Percentiles rank a stretch among this genome's conserved stretches.
Conservation (phyloP, 2,888 invertebrate species). For the Phyllotreta cruciferae region DNA sequence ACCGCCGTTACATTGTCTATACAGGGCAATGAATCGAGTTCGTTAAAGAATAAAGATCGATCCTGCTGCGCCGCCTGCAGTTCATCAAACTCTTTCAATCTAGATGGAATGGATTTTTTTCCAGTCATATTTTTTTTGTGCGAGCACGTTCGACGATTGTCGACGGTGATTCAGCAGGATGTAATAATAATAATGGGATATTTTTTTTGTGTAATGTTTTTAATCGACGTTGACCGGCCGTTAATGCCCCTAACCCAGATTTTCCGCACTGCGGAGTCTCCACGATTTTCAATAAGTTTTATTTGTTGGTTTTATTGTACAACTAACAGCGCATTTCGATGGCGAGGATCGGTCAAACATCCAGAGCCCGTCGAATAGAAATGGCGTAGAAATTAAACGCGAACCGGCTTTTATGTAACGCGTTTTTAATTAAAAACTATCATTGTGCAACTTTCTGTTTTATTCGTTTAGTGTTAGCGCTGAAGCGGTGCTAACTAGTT, state of each 20-base stretch:
- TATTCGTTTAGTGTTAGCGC: no score
- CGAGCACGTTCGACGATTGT: conserved; percentile 4
- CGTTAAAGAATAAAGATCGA: neutral
- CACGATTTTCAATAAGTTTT: conserved; percentile 34
- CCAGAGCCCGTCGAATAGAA: no score
- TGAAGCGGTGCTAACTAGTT: no score
- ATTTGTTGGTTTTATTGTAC: conserved; percentile 18
- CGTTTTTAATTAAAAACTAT: neutral
- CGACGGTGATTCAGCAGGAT: conserved; percentile 7
- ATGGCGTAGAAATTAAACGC: no score
- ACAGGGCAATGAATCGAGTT: neutral
- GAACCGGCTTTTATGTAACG: neutral
- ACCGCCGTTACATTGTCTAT: no score
- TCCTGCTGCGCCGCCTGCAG: neutral
- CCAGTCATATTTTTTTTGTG: neutral
- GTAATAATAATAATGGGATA: neutral
- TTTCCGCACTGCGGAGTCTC: conserved; percentile 38
- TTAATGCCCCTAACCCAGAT: conserved; percentile 36
- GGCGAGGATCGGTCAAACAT: no score
- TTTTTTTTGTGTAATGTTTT: conserved; percentile 14
- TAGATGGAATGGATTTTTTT: no score
- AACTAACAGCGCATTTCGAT: no score
- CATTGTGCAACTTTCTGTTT: no score
- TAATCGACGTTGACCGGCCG: conserved; percentile 16
- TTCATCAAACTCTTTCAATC: conserved; percentile 7